These are phyloP conservation scores for Drosophila punjabiensis DNA, from an alignment of 1,140 invertebrate species.

Conservation along the genomic window DNA sequence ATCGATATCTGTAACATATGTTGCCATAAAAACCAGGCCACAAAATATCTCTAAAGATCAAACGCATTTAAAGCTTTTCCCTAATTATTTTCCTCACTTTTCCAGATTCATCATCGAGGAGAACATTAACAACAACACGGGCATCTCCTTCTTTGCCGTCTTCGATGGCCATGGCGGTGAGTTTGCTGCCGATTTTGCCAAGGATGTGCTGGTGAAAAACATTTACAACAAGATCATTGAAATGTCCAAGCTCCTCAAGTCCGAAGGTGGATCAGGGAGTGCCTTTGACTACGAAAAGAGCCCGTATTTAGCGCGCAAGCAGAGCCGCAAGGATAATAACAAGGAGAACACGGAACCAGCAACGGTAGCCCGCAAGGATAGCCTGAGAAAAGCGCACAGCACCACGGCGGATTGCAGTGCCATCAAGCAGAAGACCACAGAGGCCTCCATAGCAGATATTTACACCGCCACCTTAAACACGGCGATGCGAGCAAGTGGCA, in stretches of 20 bases:
- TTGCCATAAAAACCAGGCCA: not conserved
- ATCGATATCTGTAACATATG: conserved; percentile 4
- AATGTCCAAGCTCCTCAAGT: conserved; percentile 88
- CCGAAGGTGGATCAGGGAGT: conserved; percentile 20
- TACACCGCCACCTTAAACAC: conserved; percentile 78
- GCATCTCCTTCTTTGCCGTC: conserved; percentile 94
- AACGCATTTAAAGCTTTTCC: not conserved
- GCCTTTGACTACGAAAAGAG: conserved; percentile 69
- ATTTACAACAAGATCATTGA: conserved; percentile 91
- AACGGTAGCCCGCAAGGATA: conserved; percentile 63
- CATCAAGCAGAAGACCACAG: conserved; percentile 70
- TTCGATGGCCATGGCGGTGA: conserved; percentile 98
- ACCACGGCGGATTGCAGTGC: conserved; percentile 66
- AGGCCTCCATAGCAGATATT: conserved; percentile 68
- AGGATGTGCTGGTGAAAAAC: conserved; percentile 92
- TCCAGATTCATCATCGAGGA: conserved; percentile 90
- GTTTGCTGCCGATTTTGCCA: conserved; percentile 96
- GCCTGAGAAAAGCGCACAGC: conserved; percentile 74
- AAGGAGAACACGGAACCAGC: conserved; percentile 74
- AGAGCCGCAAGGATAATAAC: conserved; percentile 72
- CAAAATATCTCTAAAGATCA: not conserved
- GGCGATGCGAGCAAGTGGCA: conserved; percentile 65
- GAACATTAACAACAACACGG: conserved; percentile 89
- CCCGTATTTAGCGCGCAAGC: conserved; percentile 74
- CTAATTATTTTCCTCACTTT: not conserved